Evolutionary conservation across 1,140 invertebrate genomes (phyloP).

Genomic region (Drosophila parabipectinata): DNA sequence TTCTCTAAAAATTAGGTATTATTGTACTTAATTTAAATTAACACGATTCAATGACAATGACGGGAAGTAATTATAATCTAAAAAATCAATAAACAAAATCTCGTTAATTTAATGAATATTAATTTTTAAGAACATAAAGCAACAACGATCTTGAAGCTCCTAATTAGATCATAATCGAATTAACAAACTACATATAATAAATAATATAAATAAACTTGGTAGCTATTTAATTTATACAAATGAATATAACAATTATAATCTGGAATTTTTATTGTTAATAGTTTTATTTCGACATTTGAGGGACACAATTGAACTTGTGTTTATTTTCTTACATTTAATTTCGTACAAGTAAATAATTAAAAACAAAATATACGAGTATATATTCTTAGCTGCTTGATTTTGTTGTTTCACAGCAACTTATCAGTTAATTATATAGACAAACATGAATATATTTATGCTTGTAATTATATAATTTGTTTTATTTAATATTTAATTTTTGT

Average conservation of each 20-base stretch:
- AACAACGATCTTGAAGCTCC: slow-evolving; percentile 82
- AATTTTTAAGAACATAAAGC: slow-evolving; percentile 73
- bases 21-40: slow-evolving; percentile 78
- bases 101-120: slow-evolving; percentile 71
- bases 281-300: slow-evolving; percentile 43
- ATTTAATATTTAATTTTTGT: slow-evolving; percentile 82
- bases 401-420: slow-evolving; percentile 13
- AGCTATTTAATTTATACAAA: slow-evolving; percentile 60
- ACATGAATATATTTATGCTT: slow-evolving; percentile 46
- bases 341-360: slow-evolving; percentile 50
- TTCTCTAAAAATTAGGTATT: slow-evolving; percentile 72
- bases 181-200: slow-evolving; percentile 38
- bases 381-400: slow-evolving; percentile 39
- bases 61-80: slow-evolving; percentile 22
- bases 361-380: slow-evolving; percentile 50
- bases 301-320: slow-evolving; percentile 30
- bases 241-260: slow-evolving; percentile 47
- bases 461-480: slow-evolving; percentile 70
- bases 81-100: slow-evolving; percentile 42
- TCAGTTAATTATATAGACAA: slow-evolving; percentile 48
- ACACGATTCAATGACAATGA: slow-evolving; percentile 57
- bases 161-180: slow-evolving; percentile 76
- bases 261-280: slow-evolving; percentile 61
- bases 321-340: slow-evolving; percentile 59
- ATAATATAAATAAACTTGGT: slow-evolving; percentile 62